phyloP scores from a whole-genome alignment of 2,797 vertebrate species.

The Myotis findleyi region DNA sequence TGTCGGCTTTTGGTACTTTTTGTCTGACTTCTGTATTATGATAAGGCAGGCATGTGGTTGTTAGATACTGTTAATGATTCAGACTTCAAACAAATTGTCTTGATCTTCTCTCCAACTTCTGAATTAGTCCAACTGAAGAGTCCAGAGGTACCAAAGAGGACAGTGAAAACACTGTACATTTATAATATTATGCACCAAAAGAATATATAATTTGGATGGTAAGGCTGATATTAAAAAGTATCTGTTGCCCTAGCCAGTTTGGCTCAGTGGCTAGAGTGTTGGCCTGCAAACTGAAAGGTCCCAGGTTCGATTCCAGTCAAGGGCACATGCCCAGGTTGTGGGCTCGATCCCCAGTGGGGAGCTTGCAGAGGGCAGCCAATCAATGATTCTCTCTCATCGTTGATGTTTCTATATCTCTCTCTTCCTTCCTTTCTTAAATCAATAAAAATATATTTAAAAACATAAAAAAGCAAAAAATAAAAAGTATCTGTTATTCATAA shows the following conservation, averaged over 20 bases:
- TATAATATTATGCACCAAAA: neutral
- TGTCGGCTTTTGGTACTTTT: neutral
- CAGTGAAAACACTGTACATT: neutral
- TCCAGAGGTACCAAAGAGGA: neutral
- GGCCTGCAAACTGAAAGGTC: too few relatives aligned
- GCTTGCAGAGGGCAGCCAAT: too few relatives aligned
- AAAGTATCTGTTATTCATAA: neutral
- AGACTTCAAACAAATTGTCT: slow-evolving; percentile 18
- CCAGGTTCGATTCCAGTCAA: too few relatives aligned
- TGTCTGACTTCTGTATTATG: slow-evolving; percentile 47
- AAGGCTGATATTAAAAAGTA: neutral
- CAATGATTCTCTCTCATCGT: too few relatives aligned
- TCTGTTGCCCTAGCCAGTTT: too few relatives aligned
- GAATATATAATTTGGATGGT: neutral
- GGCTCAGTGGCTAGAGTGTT: too few relatives aligned
- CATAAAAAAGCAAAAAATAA: too few relatives aligned
- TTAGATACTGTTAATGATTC: slow-evolving; percentile 67
- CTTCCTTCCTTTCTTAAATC: too few relatives aligned
- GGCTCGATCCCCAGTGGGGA: too few relatives aligned
- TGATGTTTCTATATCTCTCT: too few relatives aligned
- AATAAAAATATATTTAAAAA: too few relatives aligned
- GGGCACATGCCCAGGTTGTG: too few relatives aligned
- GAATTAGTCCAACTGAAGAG: slow-evolving; percentile 27
- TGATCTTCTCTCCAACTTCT: slow-evolving; percentile 3
- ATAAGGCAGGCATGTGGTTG: slow-evolving; percentile 67